A percentile compares a stretch with the other conserved stretches of the same genome.
These are phyloP conservation scores for Anguilla marmorata DNA, from an alignment of 2,797 vertebrate genomes.

Conservation along the genomic window DNA sequence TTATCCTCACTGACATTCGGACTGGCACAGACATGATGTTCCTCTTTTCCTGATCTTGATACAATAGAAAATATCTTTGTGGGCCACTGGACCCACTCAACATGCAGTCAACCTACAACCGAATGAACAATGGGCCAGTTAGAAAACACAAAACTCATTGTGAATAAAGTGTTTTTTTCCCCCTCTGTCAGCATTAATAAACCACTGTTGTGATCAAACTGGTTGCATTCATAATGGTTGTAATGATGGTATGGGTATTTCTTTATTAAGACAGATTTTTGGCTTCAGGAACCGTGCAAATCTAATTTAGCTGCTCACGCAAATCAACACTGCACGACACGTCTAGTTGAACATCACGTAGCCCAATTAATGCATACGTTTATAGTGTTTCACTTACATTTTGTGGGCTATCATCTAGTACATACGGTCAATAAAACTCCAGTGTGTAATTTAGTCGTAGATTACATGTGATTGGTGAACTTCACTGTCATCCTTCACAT, in stretches of 20 bases:
- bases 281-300: neutral
- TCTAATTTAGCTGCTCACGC: neutral
- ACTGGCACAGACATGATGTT: neutral
- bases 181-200: neutral
- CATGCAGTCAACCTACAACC: neutral
- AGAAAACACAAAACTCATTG: conserved; percentile 43
- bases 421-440: neutral
- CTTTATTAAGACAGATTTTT: neutral
- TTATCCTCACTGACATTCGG: neutral
- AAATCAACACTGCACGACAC: neutral
- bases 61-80: neutral
- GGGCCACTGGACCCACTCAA: neutral
- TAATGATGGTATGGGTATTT: neutral
- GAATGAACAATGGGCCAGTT: conserved; percentile 40
- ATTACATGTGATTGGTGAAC: neutral
- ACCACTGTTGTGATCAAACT: neutral
- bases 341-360: neutral
- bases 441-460: neutral
- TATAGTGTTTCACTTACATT: neutral
- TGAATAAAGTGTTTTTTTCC: conserved; percentile 46
- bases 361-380: neutral
- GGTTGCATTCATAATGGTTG: neutral
- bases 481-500: neutral
- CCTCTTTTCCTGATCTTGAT: neutral
- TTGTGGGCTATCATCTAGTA: neutral